phyloP scores from a whole-genome alignment of 1,140 invertebrate species.

The Delia radicum region DNA sequence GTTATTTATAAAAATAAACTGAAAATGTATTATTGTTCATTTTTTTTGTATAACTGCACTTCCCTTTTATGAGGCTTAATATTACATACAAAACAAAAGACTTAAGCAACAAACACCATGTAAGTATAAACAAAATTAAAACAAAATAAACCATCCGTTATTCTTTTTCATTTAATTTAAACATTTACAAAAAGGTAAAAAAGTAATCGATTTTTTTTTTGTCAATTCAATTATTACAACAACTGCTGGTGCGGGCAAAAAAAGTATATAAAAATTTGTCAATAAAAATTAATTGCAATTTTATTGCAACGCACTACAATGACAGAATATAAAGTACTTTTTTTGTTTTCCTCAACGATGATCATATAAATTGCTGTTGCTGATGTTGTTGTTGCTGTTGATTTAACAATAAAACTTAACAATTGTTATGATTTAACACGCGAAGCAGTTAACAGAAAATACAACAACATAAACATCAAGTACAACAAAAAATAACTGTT shows the following conservation, averaged over 20 bases:
- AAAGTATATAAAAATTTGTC: constrained; percentile 23
- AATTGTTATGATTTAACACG: constrained; percentile 19
- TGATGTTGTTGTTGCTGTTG: not conserved
- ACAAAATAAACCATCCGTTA: not conserved
- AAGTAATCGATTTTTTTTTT: constrained; percentile 13
- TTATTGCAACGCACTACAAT: constrained; percentile 24
- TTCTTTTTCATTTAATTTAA: not conserved
- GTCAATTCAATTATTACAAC: not conserved
- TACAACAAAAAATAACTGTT: not conserved
- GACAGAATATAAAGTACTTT: constrained; percentile 8
- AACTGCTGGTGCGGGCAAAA: not conserved
- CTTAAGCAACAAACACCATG: constrained; percentile 3
- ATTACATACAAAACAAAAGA: not conserved
- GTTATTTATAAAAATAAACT: no score
- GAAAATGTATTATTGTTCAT: not conserved
- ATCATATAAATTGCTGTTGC: not conserved
- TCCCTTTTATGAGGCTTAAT: not conserved
- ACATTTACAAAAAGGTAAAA: not conserved
- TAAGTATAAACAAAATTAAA: not conserved
- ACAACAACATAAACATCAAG: not conserved
- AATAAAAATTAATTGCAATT: constrained; percentile 31
- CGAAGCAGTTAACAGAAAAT: not conserved
- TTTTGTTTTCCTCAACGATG: not conserved
- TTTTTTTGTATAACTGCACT: not conserved
- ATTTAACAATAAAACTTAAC: not conserved